Evolutionary conservation across 1,140 invertebrate species (phyloP).

Genomic region (Pollicipes pollicipes): DNA sequence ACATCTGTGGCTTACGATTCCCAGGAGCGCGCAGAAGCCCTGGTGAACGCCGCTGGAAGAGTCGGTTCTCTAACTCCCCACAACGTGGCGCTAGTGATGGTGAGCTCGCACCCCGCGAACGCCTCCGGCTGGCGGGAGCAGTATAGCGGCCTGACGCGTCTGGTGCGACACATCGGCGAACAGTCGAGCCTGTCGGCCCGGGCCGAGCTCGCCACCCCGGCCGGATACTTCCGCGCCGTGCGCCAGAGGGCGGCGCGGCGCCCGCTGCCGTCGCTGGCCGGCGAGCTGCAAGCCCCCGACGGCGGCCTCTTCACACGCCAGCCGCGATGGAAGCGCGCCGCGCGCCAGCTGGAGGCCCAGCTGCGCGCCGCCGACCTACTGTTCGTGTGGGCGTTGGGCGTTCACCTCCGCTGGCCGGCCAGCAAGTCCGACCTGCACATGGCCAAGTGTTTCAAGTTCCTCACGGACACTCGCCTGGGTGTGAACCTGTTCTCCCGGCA

Average conservation of each 20-base stretch:
- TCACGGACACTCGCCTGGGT: constrained; percentile 43
- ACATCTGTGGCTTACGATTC: no score
- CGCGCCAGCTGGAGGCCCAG: constrained; percentile 66
- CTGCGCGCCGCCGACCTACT: constrained; percentile 72
- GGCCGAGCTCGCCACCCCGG: constrained; percentile 69
- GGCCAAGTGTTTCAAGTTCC: constrained; percentile 61
- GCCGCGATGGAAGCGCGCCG: constrained; percentile 76
- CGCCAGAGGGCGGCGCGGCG: constrained; percentile 15
- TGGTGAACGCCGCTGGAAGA: constrained; percentile 69
- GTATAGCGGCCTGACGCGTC: constrained; percentile 68
- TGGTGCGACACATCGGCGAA: constrained; percentile 68
- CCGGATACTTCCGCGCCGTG: constrained; percentile 70
- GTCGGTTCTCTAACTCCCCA: constrained; percentile 73
- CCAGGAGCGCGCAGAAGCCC: constrained; percentile 58
- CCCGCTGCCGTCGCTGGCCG: constrained; percentile 59
- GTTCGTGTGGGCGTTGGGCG: constrained; percentile 62
- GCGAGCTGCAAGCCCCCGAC: constrained; percentile 96
- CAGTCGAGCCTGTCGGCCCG: constrained; percentile 48
- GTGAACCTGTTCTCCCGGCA: constrained; percentile 87
- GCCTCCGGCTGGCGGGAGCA: constrained; percentile 79
- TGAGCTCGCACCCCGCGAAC: constrained; percentile 82
- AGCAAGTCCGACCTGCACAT: constrained; percentile 41
- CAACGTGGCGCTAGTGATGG: constrained; percentile 70
- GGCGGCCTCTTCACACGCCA: constrained; percentile 87
- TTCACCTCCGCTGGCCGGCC: constrained; percentile 38